A percentile compares a stretch with the other conserved stretches of the same genome.
phyloP scores from a whole-genome alignment of 2,113 vertebrate species.

The Candoia aspera region DNA sequence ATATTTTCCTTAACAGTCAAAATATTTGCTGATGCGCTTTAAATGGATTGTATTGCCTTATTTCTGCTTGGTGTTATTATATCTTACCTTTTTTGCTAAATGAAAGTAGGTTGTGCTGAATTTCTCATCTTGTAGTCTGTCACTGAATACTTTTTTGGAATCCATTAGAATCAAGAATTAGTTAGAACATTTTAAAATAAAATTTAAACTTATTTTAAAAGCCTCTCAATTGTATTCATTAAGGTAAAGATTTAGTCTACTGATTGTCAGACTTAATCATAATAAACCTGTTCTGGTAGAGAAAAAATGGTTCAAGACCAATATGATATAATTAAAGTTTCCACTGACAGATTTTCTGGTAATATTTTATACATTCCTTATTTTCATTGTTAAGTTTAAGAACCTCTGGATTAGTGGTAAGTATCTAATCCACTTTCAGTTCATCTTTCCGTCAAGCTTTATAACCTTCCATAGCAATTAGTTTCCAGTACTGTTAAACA shows the following conservation, averaged over 20 bases:
- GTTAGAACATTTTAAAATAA: neutral
- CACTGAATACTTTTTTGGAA: neutral
- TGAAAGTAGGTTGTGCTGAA: no score
- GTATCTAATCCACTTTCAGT: neutral
- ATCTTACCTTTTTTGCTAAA: no score
- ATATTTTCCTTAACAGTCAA: no score
- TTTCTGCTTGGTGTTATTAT: no score
- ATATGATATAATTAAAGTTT: neutral
- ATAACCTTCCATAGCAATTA: neutral
- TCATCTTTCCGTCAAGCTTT: neutral
- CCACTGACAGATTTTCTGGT: neutral
- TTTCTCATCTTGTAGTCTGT: no score
- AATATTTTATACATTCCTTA: neutral
- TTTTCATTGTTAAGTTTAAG: slow-evolving; percentile 50
- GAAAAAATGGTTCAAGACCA: neutral
- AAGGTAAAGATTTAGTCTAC: neutral
- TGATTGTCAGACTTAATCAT: neutral
- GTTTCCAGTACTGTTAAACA: neutral
- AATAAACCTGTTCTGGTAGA: neutral
- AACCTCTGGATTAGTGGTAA: neutral
- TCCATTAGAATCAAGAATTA: neutral
- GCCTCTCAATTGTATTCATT: neutral
- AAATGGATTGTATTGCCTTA: no score
- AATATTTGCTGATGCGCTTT: no score
- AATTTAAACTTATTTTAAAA: neutral